A percentile compares a stretch with the other conserved stretches of the same genome.
Evolutionary conservation across 2,797 vertebrate genomes (phyloP).

Genomic region (Betta splendens): DNA sequence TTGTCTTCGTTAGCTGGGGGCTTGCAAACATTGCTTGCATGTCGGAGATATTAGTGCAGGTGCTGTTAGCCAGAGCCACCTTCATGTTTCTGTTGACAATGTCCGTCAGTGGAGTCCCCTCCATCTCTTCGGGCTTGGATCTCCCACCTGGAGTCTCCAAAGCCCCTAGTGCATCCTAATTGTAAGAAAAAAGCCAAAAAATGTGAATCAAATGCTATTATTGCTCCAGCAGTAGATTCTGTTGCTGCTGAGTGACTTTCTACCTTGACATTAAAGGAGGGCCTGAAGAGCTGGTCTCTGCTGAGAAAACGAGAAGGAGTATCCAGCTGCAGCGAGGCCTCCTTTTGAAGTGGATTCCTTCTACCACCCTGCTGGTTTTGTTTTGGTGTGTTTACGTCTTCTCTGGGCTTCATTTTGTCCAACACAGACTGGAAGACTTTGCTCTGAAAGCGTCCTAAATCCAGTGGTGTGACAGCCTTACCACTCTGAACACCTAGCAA

Average conservation of each 20-base stretch:
- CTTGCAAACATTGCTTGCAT: constrained; percentile 85
- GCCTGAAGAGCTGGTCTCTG: constrained; percentile 92
- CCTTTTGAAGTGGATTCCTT: constrained; percentile 75
- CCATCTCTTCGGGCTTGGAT: constrained; percentile 71
- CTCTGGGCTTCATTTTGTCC: constrained; percentile 78
- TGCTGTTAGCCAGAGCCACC: constrained; percentile 90
- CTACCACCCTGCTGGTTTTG: constrained; percentile 54
- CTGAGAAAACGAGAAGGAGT: constrained; percentile 96
- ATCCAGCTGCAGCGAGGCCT: constrained; percentile 87
- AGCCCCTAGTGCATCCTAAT: constrained; percentile 88
- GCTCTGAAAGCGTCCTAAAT: constrained; percentile 90
- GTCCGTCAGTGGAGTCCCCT: constrained; percentile 91
- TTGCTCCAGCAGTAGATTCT: background rate
- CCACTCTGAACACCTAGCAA: constrained; percentile 73
- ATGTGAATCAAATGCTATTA: background rate
- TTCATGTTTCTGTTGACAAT: constrained; percentile 90
- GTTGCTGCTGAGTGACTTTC: constrained; percentile 21
- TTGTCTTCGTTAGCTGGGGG: constrained; percentile 79
- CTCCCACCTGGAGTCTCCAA: constrained; percentile 87
- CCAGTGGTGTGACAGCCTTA: constrained; percentile 88
- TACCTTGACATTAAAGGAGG: constrained; percentile 90
- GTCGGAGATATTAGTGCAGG: constrained; percentile 60
- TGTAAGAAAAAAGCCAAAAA: background rate
- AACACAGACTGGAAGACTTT: constrained; percentile 88
- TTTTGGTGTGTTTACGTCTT: constrained; percentile 47